Evolutionary conservation across 1,140 invertebrate species (phyloP), one percentile per base, ranked within the genome.

Genomic region (Scaptomyza pallida): DNA sequence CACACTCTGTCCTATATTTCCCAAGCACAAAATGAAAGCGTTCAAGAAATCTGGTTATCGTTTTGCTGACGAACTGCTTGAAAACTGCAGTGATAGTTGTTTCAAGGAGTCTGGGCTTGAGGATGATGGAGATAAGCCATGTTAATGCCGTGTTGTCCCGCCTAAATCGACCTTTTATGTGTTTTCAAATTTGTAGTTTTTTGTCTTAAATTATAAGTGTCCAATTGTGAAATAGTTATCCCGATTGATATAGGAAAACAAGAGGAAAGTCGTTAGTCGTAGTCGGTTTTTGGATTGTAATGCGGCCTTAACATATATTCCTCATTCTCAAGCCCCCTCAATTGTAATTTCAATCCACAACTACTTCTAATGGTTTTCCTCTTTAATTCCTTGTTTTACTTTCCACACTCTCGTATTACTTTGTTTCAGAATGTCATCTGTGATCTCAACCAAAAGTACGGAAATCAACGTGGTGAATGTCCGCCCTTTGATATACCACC

Each of bases 21-120:
- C 50, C 12, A 62, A 90, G 88, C 43, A 78, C 40, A 90, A 90
- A 55, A 69, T 76, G 5, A 77, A 68, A 67, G 47, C 64, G 21
- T 89, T 90, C 50, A 89, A 83, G 70, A 59, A 75, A n/a, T 73
- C 61, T n/a, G 88, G 88, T 12, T 90, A 89, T 64, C 82, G 88
- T 15, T 86, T 75, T 37, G 65, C 78, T 21, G 82, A 88, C 45
- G 70, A 88, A 4, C 23, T 86, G 10, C 44, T 83, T 15, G 40
- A 54, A 5, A 37, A 41, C 40, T 56, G 69, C 70, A 41, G 44
- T 51, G 77, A 65, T 19, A 75, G 64, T 52, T 63, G 64, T 61
- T 30, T 51, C n/a, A 55, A 65, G 17, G 40, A 54, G 4, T 10
- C 37, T 47, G 76, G 47, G 74, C 54, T 13, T 45, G 72, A 74